Conservation (phyloP, 2,888 invertebrate species). For the Myathropa florea region DNA sequence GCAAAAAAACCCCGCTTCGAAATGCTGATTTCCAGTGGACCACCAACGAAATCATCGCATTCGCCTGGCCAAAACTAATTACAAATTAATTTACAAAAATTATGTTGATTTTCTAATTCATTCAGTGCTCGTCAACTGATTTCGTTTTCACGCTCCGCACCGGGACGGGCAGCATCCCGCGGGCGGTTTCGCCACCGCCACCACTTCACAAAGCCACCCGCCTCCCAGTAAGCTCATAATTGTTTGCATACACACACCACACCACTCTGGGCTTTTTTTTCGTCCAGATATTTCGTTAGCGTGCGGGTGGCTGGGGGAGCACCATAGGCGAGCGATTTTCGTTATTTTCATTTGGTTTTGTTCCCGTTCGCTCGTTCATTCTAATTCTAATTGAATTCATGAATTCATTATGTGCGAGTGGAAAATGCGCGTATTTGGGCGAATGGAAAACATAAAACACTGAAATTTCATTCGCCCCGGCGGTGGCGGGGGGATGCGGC, state of each 20-base stretch:
- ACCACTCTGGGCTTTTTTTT: neutral
- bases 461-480: slow-evolving; percentile 40
- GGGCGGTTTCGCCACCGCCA: neutral
- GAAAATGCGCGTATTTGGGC: slow-evolving; percentile 48
- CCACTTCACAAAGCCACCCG: neutral
- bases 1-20: neutral
- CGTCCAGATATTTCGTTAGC: neutral
- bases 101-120: slow-evolving; percentile 67
- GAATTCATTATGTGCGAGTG: slow-evolving; percentile 60
- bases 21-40: neutral
- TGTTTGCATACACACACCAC: neutral
- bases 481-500: neutral
- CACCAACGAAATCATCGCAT: slow-evolving; percentile 19
- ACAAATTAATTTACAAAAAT: slow-evolving; percentile 59
- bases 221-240: neutral
- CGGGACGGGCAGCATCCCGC: no score
- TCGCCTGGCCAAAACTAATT: slow-evolving; percentile 34
- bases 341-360: slow-evolving; percentile 3
- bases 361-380: slow-evolving; percentile 37
- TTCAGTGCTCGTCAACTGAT: slow-evolving; percentile 62
- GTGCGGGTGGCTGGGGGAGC: neutral
- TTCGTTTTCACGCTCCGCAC: slow-evolving; percentile 40
- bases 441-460: slow-evolving; percentile 25
- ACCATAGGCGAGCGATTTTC: neutral
- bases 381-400: slow-evolving; percentile 69